Base-by-base conservation (phyloP, 2,888 invertebrate species). In the Rotaria macrura region DNA sequence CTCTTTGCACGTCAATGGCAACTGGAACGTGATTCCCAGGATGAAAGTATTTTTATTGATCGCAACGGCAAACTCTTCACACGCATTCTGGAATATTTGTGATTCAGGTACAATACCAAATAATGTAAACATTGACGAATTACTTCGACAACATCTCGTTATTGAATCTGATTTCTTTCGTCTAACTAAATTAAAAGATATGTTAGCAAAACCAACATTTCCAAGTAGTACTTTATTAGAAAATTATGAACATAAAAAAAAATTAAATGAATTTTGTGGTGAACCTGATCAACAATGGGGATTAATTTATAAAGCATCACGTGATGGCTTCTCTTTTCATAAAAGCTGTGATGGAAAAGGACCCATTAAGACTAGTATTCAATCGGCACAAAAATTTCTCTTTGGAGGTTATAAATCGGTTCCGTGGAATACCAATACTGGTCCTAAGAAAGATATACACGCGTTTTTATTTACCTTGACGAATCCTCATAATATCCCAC, bases 51-150 rank as follows among this genome's bases (percentile, higher is more conserved):
- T 17, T 99, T 98, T 92, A 96, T 99, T 89, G 98, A 99, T 92
- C 93, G 98, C 84, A 98, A 99, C 90, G 97, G 98, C 5, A 95
- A 95, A 88, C 95, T 97, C 95, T 99, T 99, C 92, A 93, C 97
- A 38, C 96, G 97, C 91, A 95, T 99, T 89, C 93, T 99, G 87
- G 97, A 97, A 92, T 99, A 95, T 91, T 94, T 99, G 93, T 93
- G 98, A 89, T 10, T n/a, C 55, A 9, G 12, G 97, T 85, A 92
- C 95, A 87, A 93, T 97, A 88, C 95, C 97, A 0, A 94, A 94
- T 47, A 94, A 95, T 90, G 97, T 96, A 91, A 93, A 93, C 47
- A 94, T 96, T n/a, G 55, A 29, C n/a, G 55, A 55, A 55, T 10
- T 12, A n/a, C n/a, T 55, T 29, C 10, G n/a, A 90, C 91, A 95